Percentiles rank a stretch among this genome's conserved stretches.
Conservation (phyloP, 35 echinoderm and acorn worm species). For the Stichopus chloronotus region DNA sequence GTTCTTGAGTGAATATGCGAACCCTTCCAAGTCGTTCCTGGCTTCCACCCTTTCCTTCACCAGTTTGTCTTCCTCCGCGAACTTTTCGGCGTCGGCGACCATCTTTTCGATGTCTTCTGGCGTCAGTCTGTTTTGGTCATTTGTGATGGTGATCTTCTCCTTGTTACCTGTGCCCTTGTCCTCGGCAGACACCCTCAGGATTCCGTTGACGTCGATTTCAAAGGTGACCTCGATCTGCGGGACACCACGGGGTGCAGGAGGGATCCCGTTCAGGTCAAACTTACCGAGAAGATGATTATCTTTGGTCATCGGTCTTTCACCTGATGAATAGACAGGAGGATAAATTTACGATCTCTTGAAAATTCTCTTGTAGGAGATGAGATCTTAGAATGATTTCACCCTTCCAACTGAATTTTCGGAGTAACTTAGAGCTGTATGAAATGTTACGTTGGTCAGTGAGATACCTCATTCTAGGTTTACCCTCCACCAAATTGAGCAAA, state of each 20-base stretch:
- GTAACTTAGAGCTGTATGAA: too few species aligned
- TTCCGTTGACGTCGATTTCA: conserved; percentile 98
- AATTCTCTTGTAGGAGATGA: background rate
- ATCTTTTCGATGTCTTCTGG: conserved; percentile 97
- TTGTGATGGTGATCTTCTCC: conserved; percentile 99
- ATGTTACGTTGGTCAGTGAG: too few species aligned
- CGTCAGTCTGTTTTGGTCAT: conserved; percentile 95
- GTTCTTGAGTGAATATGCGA: conserved; percentile 95
- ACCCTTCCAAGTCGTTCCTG: conserved; percentile 94
- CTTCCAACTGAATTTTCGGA: too few species aligned
- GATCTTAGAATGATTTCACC: too few species aligned
- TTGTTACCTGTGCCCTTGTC: conserved; percentile 99
- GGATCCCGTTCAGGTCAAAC: conserved; percentile 97
- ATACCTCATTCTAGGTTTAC: too few species aligned
- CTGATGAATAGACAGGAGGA: conserved; percentile 54
- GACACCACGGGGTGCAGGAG: conserved; percentile 93
- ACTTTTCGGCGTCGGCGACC: conserved; percentile 93
- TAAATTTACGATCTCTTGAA: background rate
- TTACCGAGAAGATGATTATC: conserved; percentile 99
- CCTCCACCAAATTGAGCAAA: too few species aligned
- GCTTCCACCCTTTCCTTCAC: conserved; percentile 87
- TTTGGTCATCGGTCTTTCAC: conserved; percentile 98
- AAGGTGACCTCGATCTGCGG: conserved; percentile 97
- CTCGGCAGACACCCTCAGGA: conserved; percentile 92
- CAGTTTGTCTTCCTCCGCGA: conserved; percentile 86